Base-by-base conservation (phyloP, 64 coral and sea anemone genomes). In the Stichodactyla helianthus region DNA sequence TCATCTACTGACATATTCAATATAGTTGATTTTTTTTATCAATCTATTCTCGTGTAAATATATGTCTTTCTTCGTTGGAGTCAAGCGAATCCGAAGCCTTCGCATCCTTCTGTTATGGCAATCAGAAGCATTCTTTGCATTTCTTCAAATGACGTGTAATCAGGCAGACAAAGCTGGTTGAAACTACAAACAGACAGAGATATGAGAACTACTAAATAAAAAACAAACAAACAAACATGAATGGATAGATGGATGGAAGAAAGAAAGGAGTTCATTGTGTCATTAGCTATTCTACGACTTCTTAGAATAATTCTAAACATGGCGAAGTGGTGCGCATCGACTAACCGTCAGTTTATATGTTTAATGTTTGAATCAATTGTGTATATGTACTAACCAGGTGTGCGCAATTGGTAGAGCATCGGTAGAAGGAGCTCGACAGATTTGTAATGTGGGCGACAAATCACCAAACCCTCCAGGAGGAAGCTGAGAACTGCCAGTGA, bases 401-500 rank as follows among this genome's bases (percentile, higher is more conserved):
- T 99, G 97, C 19, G 93, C 97, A 82, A 87, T 90, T 26, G 97
- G 97, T 1, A 99, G 84, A 11, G 89, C 82, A 51, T 99, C 79
- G 8, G 7, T 80, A 3, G 53, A 70, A 1, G 87, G 87, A 27
- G 86, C 83, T 10, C 82, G 84, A 0, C 86, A 89, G 20, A 99
- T 95, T 71, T 94, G 93, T 55, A 99, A 91, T 81, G 85, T 89
- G 0, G 97, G 97, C 6, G 97, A 92, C 5, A 99, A 84, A 18
- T 94, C 90, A 2, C 85, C 80, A 88, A 99, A 99, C 14, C 97
- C 97, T 44, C 97, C 93, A 22, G 97, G 97, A 27, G 97, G 97
- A 18, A 99, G 91, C 82, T 99, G 97, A 13, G 97, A 99, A 31
- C 93, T 95, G 5, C 97, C 97, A 59, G 97, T 99, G 26, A 94